Evolutionary conservation across 2,113 vertebrate genomes (phyloP).

Genomic region (Typhlomys cinereus): DNA sequence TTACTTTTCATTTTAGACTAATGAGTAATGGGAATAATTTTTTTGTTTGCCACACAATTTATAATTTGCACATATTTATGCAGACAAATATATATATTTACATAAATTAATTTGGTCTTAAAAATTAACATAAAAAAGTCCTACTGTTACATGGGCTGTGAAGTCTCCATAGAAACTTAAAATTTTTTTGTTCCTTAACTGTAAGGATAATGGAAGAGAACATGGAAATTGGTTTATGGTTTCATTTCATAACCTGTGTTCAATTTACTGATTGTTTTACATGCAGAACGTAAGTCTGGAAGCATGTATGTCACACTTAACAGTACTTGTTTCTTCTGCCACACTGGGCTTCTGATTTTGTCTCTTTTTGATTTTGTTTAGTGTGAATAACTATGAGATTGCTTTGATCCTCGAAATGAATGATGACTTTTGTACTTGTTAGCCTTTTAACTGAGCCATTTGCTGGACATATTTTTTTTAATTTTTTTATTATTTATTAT

Average conservation of each 20-base stretch:
- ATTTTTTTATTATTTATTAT: no score
- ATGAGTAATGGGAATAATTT: no score
- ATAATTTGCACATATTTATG: no score
- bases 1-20: no score
- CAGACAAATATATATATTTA: no score
- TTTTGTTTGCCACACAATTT: no score
- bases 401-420: slow-evolving; percentile 39
- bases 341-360: neutral
- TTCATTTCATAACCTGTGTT: slow-evolving; percentile 11
- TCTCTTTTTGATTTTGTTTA: slow-evolving; percentile 10
- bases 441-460: slow-evolving; percentile 20
- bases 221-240: neutral
- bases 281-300: neutral
- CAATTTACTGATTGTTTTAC: neutral
- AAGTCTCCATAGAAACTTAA: neutral
- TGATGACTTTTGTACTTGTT: neutral
- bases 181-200: neutral
- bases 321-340: neutral
- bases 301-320: neutral
- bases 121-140: no score
- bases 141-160: neutral
- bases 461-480: slow-evolving; percentile 5
- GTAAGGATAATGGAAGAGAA: neutral
- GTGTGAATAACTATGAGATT: slow-evolving; percentile 17
- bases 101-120: no score